Evolutionary conservation across 2,113 vertebrate genomes (phyloP).

Genomic region (Tonatia bakeri): DNA sequence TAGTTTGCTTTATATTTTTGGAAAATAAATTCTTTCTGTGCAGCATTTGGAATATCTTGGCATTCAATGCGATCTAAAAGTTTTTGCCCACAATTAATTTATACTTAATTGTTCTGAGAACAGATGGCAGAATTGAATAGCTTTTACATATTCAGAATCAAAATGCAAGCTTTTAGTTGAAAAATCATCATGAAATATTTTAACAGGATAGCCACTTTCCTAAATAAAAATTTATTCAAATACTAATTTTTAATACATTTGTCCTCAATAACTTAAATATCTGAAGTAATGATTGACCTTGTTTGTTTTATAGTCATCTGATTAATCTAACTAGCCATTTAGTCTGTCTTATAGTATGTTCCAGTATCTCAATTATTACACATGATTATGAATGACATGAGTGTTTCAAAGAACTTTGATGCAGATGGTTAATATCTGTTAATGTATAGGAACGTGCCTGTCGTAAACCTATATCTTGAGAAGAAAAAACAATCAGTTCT

Average conservation of each 20-base stretch:
- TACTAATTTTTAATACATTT: not conserved
- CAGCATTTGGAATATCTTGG: constrained; percentile 33
- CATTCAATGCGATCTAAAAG: constrained; percentile 53
- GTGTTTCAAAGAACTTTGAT: constrained; percentile 1
- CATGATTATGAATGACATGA: constrained; percentile 28
- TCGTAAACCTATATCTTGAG: constrained; percentile 9
- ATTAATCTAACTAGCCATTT: constrained; percentile 15
- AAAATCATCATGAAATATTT: constrained; percentile 30
- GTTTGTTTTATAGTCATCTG: not conserved
- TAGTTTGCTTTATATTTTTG: not conserved
- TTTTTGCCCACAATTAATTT: constrained; percentile 58
- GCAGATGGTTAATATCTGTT: constrained; percentile 52
- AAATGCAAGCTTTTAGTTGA: not conserved
- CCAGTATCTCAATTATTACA: constrained; percentile 31
- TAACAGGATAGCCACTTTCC: not conserved
- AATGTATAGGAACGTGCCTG: not conserved
- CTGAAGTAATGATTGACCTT: constrained; percentile 24
- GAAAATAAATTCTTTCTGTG: not conserved
- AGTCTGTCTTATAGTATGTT: constrained; percentile 13
- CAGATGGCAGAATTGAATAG: constrained; percentile 65
- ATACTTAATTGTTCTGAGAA: constrained; percentile 48
- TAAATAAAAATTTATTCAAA: not conserved
- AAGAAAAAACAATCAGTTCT: not conserved
- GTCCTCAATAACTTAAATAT: not conserved
- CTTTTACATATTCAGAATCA: constrained; percentile 17